Base-by-base conservation (phyloP, 2,797 vertebrate species). In the Poeciliopsis infans region DNA sequence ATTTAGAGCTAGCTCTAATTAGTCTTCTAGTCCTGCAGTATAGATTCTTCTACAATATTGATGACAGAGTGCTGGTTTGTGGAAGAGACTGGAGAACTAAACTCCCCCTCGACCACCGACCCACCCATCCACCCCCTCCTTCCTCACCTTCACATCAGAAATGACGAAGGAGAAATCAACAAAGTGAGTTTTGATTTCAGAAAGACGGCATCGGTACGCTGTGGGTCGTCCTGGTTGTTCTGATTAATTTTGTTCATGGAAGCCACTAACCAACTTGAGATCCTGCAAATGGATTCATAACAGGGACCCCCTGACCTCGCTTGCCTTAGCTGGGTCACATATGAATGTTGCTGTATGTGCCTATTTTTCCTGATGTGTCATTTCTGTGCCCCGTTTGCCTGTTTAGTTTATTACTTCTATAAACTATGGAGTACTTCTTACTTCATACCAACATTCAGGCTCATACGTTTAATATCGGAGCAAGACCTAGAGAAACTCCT, bases 1-100 rank as follows among this genome's bases (percentile, higher is more conserved):
- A 99, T 99, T 99, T 98, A 99, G 97, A 96, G 95, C 96, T 92
- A 96, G 94, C 96, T 98, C 97, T 99, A 99, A 99, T 99, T 99
- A 99, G 98, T 98, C 96, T 94, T 96, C 96, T 97, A 96, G 96
- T 97, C 97, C 96, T 96, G 96, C 97, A 95, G 96, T 97, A 99
- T 98, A 96, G 96, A 98, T 98, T 95, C 95, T 91, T 96, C 96
- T 96, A 97, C 94, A 96, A 97, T 98, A 98, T 98, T 98, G 97
- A 99, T 97, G 98, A 98, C 92, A 82, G 86, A 94, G 89, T 95
- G 90, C 90, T 94, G 96, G 96, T 95, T 95, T 96, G 96, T 95
- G 91, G 95, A 93, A 89, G 87, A 83, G 86, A 86, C 84, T 88
- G 85, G 83, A 92, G 83, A 72, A 84, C 82, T 90, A 86, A 91